Evolutionary conservation across 2,113 vertebrate genomes (phyloP).

Genomic region (Isurus oxyrinchus): DNA sequence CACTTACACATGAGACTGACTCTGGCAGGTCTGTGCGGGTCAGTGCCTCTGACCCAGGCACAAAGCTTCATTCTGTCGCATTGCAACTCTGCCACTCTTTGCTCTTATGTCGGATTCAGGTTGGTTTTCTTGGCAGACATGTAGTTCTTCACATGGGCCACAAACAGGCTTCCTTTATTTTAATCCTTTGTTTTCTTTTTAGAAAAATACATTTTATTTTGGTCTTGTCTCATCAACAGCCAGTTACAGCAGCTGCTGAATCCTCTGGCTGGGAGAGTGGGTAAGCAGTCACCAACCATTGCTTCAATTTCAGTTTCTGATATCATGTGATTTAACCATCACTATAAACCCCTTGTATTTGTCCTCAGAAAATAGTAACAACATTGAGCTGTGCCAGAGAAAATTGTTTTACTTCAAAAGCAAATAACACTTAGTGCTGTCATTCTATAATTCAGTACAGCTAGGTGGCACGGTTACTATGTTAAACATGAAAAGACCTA

Average conservation of each 20-base stretch:
- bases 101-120: background rate
- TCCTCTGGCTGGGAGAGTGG: background rate
- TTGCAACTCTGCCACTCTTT: constrained; percentile 17
- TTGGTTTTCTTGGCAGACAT: background rate
- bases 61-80: constrained; percentile 16
- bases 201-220: background rate
- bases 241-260: background rate
- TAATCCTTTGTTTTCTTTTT: background rate
- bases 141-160: background rate
- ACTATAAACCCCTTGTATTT: constrained; percentile 47
- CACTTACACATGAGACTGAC: constrained; percentile 27
- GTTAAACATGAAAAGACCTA: background rate
- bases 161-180: background rate
- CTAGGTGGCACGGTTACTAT: background rate
- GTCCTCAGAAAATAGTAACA: constrained; percentile 27
- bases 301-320: constrained; percentile 17
- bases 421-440: constrained; percentile 5
- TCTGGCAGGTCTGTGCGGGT: constrained; percentile 22
- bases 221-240: constrained; percentile 35
- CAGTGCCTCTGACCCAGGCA: constrained; percentile 38
- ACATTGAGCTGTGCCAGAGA: constrained; percentile 23
- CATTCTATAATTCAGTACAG: background rate
- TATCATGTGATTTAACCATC: constrained; percentile 38
- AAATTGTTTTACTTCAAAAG: constrained; percentile 27
- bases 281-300: constrained; percentile 12